Percentiles rank a stretch among this genome's conserved stretches.
These are phyloP conservation scores for Xenopus petersii DNA, from an alignment of 2,797 vertebrate genomes.

Conservation along the genomic window DNA sequence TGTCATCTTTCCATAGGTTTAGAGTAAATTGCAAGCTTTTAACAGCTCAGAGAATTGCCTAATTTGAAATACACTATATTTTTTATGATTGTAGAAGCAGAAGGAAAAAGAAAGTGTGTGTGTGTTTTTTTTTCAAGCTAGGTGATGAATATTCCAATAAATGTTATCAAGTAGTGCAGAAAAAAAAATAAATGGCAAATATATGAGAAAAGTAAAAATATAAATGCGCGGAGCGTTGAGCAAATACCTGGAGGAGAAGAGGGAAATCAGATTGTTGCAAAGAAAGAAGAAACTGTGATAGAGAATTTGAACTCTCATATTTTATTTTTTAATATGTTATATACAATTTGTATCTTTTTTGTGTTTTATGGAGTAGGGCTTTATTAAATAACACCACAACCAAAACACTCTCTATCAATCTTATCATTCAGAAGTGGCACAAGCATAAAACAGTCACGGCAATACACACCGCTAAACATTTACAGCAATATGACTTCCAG, in stretches of 20 bases:
- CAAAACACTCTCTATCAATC: constrained; percentile 20
- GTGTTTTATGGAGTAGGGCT: constrained; percentile 63
- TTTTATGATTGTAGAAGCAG: constrained; percentile 55
- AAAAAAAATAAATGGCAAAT: constrained; percentile 70
- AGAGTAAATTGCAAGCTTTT: constrained; percentile 58
- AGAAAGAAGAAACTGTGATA: constrained; percentile 62
- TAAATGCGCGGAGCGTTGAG: constrained; percentile 64
- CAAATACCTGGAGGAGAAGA: constrained; percentile 57
- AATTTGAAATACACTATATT: constrained; percentile 72
- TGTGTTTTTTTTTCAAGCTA: constrained; percentile 61
- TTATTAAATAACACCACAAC: constrained; percentile 54
- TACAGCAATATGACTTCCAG: background rate
- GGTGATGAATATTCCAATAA: constrained; percentile 76
- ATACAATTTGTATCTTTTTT: constrained; percentile 54
- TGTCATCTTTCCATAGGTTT: constrained; percentile 66
- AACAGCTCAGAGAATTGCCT: constrained; percentile 62
- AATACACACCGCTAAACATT: constrained; percentile 8
- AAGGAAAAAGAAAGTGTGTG: constrained; percentile 61
- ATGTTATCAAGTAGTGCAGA: constrained; percentile 75
- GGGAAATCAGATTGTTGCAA: constrained; percentile 67
- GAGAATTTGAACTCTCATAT: constrained; percentile 61
- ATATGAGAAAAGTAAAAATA: constrained; percentile 69
- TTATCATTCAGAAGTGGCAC: constrained; percentile 7
- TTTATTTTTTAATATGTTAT: constrained; percentile 53
- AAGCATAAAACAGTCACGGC: background rate